Evolutionary conservation across 2,888 invertebrate genomes (phyloP).

Genomic region (Cybosia mesomella): DNA sequence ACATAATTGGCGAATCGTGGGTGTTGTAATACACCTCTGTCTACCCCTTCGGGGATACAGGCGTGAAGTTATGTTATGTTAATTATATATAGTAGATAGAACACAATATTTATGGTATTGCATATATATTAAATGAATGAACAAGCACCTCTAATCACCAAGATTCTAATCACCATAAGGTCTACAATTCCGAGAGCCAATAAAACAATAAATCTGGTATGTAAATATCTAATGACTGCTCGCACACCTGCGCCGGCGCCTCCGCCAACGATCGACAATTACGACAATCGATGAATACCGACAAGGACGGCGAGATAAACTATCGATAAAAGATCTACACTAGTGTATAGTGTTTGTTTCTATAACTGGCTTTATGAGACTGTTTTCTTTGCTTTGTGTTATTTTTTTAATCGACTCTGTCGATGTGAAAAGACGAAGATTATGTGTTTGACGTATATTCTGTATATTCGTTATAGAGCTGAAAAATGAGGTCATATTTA

Average conservation of each 20-base stretch:
- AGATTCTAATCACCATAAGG: constrained; percentile 15
- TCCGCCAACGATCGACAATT: constrained; percentile 44
- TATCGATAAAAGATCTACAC: constrained; percentile 4
- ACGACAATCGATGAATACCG: constrained; percentile 40
- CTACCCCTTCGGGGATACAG: too few species aligned
- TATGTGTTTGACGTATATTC: background rate
- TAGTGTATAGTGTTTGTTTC: background rate
- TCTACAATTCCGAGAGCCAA: constrained; percentile 8
- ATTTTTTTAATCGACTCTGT: background rate
- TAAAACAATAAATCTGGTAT: constrained; percentile 47
- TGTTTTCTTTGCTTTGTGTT: background rate
- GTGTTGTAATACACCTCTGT: too few species aligned
- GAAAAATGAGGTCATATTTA: too few species aligned
- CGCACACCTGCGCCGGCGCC: constrained; percentile 51
- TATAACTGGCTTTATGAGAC: background rate
- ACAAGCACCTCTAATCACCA: constrained; percentile 10
- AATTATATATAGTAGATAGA: too few species aligned
- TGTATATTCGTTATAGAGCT: too few species aligned
- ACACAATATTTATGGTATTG: background rate
- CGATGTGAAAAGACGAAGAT: background rate
- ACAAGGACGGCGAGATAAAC: constrained; percentile 40
- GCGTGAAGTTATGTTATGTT: too few species aligned
- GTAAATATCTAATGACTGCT: constrained; percentile 40
- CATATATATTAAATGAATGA: background rate
- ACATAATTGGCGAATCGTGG: too few species aligned